A percentile compares a stretch with the other conserved stretches of the same genome.
These are phyloP conservation scores for Cantharis nigra DNA, from an alignment of 2,888 invertebrate genomes.

Conservation along the genomic window DNA sequence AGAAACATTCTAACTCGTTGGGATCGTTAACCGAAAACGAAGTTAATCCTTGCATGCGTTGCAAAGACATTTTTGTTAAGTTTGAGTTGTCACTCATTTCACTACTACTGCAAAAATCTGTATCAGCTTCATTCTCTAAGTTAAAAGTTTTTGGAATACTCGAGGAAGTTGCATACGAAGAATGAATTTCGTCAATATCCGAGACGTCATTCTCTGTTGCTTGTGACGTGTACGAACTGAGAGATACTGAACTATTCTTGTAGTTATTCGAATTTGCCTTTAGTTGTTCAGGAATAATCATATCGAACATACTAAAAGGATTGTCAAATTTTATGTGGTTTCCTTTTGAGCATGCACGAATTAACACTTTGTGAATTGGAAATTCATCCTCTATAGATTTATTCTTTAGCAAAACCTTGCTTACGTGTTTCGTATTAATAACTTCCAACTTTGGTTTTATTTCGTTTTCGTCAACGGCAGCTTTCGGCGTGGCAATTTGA, in stretches of 20 bases:
- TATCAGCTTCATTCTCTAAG: not conserved
- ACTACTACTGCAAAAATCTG: not conserved
- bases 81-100: not conserved
- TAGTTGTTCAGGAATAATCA: not conserved
- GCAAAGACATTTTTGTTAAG: not conserved
- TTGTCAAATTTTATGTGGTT: not conserved
- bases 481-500: not conserved
- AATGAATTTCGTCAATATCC: not conserved
- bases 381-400: not conserved
- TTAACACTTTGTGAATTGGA: not conserved
- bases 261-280: not conserved
- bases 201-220: not conserved
- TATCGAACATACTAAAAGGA: not conserved
- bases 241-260: not conserved
- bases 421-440: not conserved
- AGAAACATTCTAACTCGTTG: not conserved
- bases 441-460: not conserved
- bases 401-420: not conserved
- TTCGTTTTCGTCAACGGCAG: not conserved
- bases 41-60: not conserved
- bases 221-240: not conserved
- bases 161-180: not conserved
- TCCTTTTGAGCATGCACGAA: not conserved
- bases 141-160: not conserved
- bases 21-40: not conserved